phyloP scores from a whole-genome alignment of 2,888 invertebrate species.

The Microctonus aethiopoides region DNA sequence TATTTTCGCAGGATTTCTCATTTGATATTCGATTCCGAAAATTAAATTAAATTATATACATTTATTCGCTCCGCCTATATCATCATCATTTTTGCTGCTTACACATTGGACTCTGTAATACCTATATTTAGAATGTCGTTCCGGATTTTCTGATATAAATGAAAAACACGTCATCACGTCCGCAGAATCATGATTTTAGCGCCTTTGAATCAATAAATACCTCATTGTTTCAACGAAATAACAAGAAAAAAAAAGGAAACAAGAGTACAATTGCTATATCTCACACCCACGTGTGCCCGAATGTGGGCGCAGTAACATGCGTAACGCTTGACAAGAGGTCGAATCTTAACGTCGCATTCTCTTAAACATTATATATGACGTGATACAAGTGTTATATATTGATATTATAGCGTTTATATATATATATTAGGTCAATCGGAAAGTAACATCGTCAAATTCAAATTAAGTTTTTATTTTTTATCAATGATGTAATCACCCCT shows the following conservation, averaged over 20 bases:
- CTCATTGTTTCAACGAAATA: not conserved
- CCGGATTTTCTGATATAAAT: not conserved
- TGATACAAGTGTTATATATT: not conserved
- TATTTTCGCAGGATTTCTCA: too few species aligned
- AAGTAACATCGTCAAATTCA: too few species aligned
- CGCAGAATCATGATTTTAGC: not conserved
- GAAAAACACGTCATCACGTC: conserved; percentile 4
- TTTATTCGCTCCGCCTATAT: not conserved
- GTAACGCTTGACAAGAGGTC: conserved; percentile 38
- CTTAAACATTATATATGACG: conserved; percentile 29
- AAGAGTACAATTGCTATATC: not conserved
- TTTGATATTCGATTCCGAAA: not conserved
- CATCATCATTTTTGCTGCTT: not conserved
- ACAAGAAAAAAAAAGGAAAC: not conserved
- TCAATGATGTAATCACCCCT: too few species aligned
- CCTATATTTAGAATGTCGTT: conserved; percentile 16
- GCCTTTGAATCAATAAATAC: not conserved
- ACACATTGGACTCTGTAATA: not conserved
- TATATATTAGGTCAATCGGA: too few species aligned
- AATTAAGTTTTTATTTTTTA: too few species aligned
- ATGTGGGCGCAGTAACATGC: not conserved
- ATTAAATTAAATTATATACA: not conserved
- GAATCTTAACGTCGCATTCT: conserved; percentile 40
- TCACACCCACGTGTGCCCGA: not conserved
- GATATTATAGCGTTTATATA: not conserved